Evolutionary conservation across 2,888 invertebrate species (phyloP).

Genomic region (Cheilosia soror): DNA sequence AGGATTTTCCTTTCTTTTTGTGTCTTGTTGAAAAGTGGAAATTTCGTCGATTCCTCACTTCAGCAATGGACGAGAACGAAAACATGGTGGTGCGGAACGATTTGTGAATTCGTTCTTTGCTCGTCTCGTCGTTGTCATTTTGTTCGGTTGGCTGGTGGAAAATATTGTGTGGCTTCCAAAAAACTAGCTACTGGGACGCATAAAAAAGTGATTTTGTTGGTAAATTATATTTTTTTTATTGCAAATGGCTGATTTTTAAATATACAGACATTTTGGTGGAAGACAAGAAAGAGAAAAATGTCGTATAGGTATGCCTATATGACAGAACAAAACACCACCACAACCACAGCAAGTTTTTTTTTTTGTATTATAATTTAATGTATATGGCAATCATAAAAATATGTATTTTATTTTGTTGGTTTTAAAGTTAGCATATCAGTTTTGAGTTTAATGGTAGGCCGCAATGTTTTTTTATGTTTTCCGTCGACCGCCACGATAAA

Average conservation of each 20-base stretch:
- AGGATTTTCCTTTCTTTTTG: constrained; percentile 32
- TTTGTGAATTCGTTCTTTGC: constrained; percentile 18
- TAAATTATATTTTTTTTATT: constrained; percentile 58
- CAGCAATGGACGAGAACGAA: constrained; percentile 24
- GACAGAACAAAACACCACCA: constrained; percentile 66
- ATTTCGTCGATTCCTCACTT: constrained; percentile 23
- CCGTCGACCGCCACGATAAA: constrained; percentile 30
- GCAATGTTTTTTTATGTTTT: constrained; percentile 23
- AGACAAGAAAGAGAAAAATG: constrained; percentile 68
- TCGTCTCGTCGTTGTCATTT: constrained; percentile 10
- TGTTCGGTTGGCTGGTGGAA: constrained; percentile 11
- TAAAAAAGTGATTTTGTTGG: constrained; percentile 8
- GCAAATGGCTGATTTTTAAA: constrained; percentile 74
- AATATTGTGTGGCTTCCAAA: constrained; percentile 54
- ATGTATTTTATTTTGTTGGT: constrained; percentile 50
- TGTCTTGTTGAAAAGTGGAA: constrained; percentile 1
- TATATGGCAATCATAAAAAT: constrained; percentile 63
- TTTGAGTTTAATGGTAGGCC: background rate
- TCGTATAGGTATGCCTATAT: constrained; percentile 50
- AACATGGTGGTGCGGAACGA: constrained; percentile 61
- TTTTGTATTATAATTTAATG: constrained; percentile 56
- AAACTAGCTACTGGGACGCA: constrained; percentile 8
- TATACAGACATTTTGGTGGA: constrained; percentile 61
- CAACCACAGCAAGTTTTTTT: constrained; percentile 45
- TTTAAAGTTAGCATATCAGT: constrained; percentile 28